A percentile compares a stretch with the other conserved stretches of the same genome.
Evolutionary conservation across 2,113 vertebrate genomes (phyloP).

Genomic region (Dasyurus viverrinus): DNA sequence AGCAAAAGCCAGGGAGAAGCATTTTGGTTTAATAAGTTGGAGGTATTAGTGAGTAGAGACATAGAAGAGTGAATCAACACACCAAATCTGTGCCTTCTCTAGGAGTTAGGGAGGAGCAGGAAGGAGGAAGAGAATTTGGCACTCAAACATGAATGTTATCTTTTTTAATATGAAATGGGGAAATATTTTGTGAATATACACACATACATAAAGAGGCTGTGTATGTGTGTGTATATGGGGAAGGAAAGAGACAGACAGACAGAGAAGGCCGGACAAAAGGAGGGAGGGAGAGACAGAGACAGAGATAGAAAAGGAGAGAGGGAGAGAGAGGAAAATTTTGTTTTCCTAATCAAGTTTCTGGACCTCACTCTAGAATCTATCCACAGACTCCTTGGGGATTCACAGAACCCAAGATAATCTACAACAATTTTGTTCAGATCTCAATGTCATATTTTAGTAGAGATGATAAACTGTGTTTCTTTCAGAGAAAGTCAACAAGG

Average conservation of each 20-base stretch:
- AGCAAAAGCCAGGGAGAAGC: background rate
- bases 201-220: too few species aligned
- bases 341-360: too few species aligned
- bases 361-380: background rate
- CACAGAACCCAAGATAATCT: background rate
- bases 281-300: too few species aligned
- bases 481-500: background rate
- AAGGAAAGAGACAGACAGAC: too few species aligned
- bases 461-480: background rate
- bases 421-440: background rate
- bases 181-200: background rate
- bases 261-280: too few species aligned
- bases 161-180: background rate
- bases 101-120: background rate
- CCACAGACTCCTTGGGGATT: background rate
- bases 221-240: too few species aligned
- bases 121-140: background rate
- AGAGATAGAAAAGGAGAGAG: too few species aligned
- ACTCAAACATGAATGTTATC: background rate
- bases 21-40: background rate
- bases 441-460: background rate
- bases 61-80: background rate
- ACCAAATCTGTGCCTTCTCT: background rate
- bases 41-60: background rate
- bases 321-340: too few species aligned